These are phyloP conservation scores for Semicossyphus pulcher DNA, from an alignment of 2,113 vertebrate species.

Conservation along the genomic window DNA sequence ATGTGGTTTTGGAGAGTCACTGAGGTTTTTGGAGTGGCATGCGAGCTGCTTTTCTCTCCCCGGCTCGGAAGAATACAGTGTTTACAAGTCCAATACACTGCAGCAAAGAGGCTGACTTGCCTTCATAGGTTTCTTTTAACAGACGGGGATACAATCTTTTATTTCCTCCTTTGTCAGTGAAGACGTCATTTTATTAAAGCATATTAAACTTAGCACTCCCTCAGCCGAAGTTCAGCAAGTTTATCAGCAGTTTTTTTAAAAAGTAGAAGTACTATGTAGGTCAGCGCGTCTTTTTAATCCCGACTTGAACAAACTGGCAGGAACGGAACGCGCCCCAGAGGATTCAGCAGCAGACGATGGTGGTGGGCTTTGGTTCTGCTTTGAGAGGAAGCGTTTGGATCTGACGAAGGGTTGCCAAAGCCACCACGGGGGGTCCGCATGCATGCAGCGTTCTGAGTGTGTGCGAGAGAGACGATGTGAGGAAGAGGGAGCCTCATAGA, in stretches of 20 bases:
- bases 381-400: constrained; percentile 77
- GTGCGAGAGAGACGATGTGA: constrained; percentile 39
- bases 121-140: background rate
- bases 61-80: constrained; percentile 23
- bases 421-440: constrained; percentile 74
- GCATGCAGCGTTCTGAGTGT: constrained; percentile 15
- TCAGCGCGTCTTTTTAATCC: constrained; percentile 78
- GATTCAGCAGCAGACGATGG: constrained; percentile 67
- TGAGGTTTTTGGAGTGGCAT: constrained; percentile 53
- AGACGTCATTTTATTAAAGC: constrained; percentile 25
- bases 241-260: constrained; percentile 43
- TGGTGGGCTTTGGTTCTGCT: constrained; percentile 79
- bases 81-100: constrained; percentile 8
- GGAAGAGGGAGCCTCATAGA: constrained; percentile 42
- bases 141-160: constrained; percentile 1
- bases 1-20: constrained; percentile 42
- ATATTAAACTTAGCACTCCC: constrained; percentile 25
- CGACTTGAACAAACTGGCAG: constrained; percentile 78
- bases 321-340: constrained; percentile 73
- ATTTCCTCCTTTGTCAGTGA: constrained; percentile 34
- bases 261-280: constrained; percentile 79
- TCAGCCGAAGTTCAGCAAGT: constrained; percentile 72
- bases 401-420: constrained; percentile 77
- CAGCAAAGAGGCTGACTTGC: constrained; percentile 7
- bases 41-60: constrained; percentile 40